Evolutionary conservation across 2,113 vertebrate species (phyloP).

Genomic region (Cyphomyrus discorhynchus): DNA sequence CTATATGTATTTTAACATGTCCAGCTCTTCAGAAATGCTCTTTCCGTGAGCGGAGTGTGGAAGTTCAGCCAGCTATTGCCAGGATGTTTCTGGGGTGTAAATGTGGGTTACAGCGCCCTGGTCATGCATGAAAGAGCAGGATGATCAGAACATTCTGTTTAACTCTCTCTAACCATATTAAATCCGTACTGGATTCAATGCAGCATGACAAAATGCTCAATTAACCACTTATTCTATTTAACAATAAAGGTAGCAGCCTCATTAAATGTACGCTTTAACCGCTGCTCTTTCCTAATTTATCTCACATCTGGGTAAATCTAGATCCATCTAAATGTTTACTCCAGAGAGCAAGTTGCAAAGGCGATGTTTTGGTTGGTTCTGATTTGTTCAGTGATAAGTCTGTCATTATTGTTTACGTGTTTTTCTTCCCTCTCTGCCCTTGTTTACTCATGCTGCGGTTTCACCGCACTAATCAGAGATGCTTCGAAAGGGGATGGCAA

Average conservation of each 20-base stretch:
- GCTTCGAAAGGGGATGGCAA: too few relatives aligned
- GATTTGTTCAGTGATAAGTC: background rate
- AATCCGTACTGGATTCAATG: background rate
- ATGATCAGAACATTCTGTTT: background rate
- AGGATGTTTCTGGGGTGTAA: background rate
- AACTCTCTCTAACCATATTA: background rate
- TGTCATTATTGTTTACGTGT: background rate
- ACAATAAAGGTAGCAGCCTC: background rate
- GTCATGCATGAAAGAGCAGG: background rate
- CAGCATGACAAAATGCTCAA: background rate
- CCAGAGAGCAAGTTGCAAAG: background rate
- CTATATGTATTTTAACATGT: background rate
- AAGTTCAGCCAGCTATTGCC: background rate
- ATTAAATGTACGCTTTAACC: background rate
- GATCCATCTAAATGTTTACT: background rate
- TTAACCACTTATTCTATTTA: background rate
- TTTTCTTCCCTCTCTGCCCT: background rate
- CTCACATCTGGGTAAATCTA: background rate
- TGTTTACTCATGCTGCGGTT: background rate
- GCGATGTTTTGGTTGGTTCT: background rate
- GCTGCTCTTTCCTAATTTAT: background rate
- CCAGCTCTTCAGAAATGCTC: background rate
- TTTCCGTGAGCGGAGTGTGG: background rate
- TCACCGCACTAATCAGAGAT: background rate
- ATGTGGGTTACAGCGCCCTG: constrained; percentile 4